Evolutionary conservation across 2,888 invertebrate genomes (phyloP).

Genomic region (Phengaris alcon): DNA sequence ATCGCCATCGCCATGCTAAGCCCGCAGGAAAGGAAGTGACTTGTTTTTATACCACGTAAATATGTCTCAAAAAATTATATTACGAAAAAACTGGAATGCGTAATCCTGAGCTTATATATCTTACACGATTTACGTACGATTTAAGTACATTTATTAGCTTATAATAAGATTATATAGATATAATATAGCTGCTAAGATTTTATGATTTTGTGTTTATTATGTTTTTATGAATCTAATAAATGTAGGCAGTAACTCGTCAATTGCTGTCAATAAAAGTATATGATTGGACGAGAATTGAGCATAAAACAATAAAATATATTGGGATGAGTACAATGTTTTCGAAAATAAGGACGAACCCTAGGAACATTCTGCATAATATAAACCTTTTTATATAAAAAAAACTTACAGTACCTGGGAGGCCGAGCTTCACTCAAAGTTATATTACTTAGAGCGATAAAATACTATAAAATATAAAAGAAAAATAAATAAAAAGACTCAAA

Average conservation of each 20-base stretch:
- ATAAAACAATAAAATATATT: neutral
- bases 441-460: too few species aligned
- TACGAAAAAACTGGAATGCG: neutral
- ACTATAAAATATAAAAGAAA: too few species aligned
- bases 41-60: neutral
- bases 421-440: too few species aligned
- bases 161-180: neutral
- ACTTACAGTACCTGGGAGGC: too few species aligned
- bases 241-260: neutral
- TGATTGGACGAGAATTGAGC: neutral
- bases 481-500: too few species aligned
- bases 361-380: too few species aligned
- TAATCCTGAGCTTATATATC: neutral
- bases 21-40: too few species aligned
- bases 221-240: slow-evolving; percentile 14
- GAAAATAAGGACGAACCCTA: too few species aligned
- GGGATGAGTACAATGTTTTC: neutral
- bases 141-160: neutral
- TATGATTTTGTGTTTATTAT: slow-evolving; percentile 24
- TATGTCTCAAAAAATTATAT: neutral
- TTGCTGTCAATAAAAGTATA: slow-evolving; percentile 4
- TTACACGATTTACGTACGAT: neutral
- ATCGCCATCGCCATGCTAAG: too few species aligned
- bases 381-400: too few species aligned
- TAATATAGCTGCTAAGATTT: slow-evolving; percentile 5